Evolutionary conservation across 2,888 invertebrate genomes (phyloP).

Genomic region (Orthosia incerta): DNA sequence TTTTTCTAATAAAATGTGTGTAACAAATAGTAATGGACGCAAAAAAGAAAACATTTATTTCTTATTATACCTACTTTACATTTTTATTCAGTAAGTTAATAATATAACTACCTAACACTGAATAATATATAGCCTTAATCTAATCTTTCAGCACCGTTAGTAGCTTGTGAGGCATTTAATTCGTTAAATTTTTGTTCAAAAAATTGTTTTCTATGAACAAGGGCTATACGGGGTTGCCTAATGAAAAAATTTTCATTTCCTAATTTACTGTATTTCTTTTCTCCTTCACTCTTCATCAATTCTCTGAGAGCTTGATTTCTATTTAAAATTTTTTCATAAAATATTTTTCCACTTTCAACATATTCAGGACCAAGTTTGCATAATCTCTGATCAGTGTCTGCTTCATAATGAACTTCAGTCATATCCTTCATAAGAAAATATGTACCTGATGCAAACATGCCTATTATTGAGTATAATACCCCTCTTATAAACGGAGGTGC

Average conservation of each 20-base stretch:
- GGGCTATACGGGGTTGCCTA: slow-evolving; percentile 92
- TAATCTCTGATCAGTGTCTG: slow-evolving; percentile 91
- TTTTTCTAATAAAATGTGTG: no score
- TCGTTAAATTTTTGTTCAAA: slow-evolving; percentile 91
- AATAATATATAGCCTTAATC: slow-evolving; percentile 12
- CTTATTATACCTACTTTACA: slow-evolving; percentile 5
- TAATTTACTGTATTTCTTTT: slow-evolving; percentile 91
- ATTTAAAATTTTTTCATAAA: slow-evolving; percentile 93
- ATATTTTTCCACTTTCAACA: slow-evolving; percentile 94
- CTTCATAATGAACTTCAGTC: slow-evolving; percentile 92
- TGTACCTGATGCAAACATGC: slow-evolving; percentile 90
- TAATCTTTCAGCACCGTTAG: slow-evolving; percentile 25
- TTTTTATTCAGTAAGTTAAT: not conserved
- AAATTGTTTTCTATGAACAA: slow-evolving; percentile 92
- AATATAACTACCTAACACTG: not conserved
- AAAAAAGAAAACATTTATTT: slow-evolving; percentile 34
- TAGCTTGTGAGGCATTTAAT: slow-evolving; percentile 46
- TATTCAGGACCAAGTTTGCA: slow-evolving; percentile 92
- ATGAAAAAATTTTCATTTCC: slow-evolving; percentile 94
- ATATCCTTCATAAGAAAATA: slow-evolving; percentile 93
- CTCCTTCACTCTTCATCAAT: slow-evolving; percentile 92
- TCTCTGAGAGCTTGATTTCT: slow-evolving; percentile 94
- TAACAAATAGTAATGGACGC: no score
- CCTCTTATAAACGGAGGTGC: slow-evolving; percentile 87
- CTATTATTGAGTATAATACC: slow-evolving; percentile 90